Evolutionary conservation across 2,888 invertebrate species (phyloP).

Genomic region (Sminthurinus aureus): DNA sequence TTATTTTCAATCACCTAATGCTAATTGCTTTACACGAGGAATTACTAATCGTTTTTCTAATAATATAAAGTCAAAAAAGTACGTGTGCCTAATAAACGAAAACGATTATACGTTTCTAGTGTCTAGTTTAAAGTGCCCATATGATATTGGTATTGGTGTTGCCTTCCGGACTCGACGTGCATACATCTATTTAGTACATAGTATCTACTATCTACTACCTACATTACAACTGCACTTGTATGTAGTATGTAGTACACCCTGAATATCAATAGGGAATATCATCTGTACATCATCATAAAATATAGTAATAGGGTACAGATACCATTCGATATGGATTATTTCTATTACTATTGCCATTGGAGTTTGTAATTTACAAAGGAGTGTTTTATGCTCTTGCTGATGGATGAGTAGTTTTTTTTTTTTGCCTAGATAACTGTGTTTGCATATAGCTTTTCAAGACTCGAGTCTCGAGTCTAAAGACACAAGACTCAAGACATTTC

Average conservation of each 20-base stretch:
- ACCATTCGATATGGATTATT: not conserved
- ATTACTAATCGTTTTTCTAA: not conserved
- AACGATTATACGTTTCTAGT: not conserved
- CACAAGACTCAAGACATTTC: too few species aligned
- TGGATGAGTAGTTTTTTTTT: too few species aligned
- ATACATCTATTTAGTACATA: too few species aligned
- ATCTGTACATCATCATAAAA: not conserved
- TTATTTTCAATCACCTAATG: conserved; percentile 10
- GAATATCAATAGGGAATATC: not conserved
- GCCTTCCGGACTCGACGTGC: too few species aligned
- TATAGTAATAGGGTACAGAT: too few species aligned
- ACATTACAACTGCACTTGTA: not conserved
- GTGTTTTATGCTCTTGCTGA: not conserved
- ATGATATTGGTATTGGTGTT: too few species aligned
- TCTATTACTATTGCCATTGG: too few species aligned
- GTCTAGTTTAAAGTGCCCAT: too few species aligned
- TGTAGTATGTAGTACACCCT: not conserved
- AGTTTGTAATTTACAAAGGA: not conserved
- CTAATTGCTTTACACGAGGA: not conserved
- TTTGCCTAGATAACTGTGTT: too few species aligned
- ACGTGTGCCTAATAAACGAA: not conserved
- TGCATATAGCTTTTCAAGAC: not conserved
- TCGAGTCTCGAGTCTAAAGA: too few species aligned
- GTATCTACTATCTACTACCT: not conserved
- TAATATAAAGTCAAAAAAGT: not conserved